Evolutionary conservation across 1,140 invertebrate genomes (phyloP).

Genomic region (Whitmania pigra): DNA sequence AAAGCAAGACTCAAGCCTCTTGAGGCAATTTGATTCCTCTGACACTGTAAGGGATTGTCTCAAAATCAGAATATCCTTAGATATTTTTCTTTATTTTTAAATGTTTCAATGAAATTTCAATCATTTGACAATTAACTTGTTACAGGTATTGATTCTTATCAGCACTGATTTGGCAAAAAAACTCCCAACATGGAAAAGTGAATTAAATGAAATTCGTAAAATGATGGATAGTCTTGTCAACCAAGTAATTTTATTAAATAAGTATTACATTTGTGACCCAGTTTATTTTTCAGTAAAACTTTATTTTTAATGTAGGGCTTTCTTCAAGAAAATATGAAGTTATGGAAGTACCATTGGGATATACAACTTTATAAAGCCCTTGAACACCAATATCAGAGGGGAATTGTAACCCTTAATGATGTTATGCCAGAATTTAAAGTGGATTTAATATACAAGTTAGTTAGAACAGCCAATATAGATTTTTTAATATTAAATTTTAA

Average conservation of each 20-base stretch:
- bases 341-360: constrained; percentile 90
- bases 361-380: constrained; percentile 82
- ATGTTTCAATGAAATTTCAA: too few species aligned
- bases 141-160: background rate
- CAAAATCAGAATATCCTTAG: too few species aligned
- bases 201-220: constrained; percentile 4
- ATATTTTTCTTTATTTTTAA: too few species aligned
- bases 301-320: constrained; percentile 35
- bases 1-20: too few species aligned
- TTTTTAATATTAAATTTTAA: too few species aligned
- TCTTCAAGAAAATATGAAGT: constrained; percentile 59
- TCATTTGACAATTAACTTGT: background rate
- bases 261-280: too few species aligned
- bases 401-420: constrained; percentile 64
- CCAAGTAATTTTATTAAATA: background rate
- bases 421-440: constrained; percentile 69
- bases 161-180: background rate
- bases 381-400: constrained; percentile 73
- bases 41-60: too few species aligned
- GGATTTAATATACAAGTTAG: constrained; percentile 57
- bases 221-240: constrained; percentile 7
- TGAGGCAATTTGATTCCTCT: too few species aligned
- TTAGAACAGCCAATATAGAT: too few species aligned
- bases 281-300: background rate
- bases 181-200: constrained; percentile 13